phyloP scores from a whole-genome alignment of 2,888 invertebrate species.

The Arctia plantaginis region DNA sequence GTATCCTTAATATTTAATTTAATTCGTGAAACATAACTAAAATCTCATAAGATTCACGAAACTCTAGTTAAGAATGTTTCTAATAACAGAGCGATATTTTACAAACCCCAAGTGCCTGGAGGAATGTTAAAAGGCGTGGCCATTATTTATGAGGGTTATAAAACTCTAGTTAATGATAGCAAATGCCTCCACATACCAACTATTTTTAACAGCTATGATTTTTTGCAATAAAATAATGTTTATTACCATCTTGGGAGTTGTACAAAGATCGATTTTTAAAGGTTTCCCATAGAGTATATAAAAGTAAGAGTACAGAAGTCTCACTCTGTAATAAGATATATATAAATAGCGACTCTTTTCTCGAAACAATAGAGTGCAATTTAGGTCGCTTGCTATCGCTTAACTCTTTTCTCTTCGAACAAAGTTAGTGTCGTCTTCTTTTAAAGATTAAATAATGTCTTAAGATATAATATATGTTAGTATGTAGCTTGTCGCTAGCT shows the following conservation, averaged over 20 bases:
- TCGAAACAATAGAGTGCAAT: neutral
- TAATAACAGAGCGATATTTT: constrained; percentile 11
- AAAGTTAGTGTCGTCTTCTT: too few relatives aligned
- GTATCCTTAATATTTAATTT: constrained; percentile 4
- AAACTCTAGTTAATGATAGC: constrained; percentile 12
- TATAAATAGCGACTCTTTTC: neutral
- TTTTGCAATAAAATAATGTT: neutral
- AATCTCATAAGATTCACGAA: neutral
- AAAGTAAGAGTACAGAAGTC: neutral
- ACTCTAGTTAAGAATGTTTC: neutral
- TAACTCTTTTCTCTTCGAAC: too few relatives aligned
- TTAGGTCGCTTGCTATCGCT: too few relatives aligned
- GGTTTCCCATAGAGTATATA: neutral
- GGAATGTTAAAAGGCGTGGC: neutral
- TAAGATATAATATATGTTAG: too few relatives aligned
- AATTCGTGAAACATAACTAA: neutral
- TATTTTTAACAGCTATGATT: constrained; percentile 11
- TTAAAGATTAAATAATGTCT: too few relatives aligned
- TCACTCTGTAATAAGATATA: neutral
- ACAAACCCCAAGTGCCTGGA: neutral
- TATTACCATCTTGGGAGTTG: too few relatives aligned
- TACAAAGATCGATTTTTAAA: neutral
- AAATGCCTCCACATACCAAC: neutral
- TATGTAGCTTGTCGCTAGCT: too few relatives aligned
- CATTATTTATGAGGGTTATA: constrained; percentile 16